These are phyloP conservation scores for Campoletis sonorensis DNA, from an alignment of 1,140 invertebrate genomes.

Conservation along the genomic window DNA sequence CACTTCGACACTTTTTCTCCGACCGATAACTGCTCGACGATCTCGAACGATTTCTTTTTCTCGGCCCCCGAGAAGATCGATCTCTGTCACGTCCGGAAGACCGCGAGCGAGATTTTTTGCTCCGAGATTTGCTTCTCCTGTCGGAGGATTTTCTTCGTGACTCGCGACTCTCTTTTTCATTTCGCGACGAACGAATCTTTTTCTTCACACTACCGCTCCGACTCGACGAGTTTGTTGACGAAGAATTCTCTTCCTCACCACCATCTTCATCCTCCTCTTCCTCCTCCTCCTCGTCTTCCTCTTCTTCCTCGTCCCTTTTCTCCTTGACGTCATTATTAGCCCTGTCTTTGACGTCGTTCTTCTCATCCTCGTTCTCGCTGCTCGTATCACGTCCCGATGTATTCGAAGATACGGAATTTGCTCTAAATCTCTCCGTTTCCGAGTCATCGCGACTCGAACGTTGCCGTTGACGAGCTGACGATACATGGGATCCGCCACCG, in stretches of 20 bases:
- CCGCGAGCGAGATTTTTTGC: conserved; percentile 64
- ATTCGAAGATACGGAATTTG: conserved; percentile 55
- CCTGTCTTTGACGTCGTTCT: conserved; percentile 41
- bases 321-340: not conserved
- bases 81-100: conserved; percentile 60
- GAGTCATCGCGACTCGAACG: conserved; percentile 48
- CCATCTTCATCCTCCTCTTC: conserved; percentile 37
- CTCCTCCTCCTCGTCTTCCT: conserved; percentile 12
- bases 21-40: conserved; percentile 65
- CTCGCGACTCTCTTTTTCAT: conserved; percentile 56
- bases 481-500: conserved; percentile 61
- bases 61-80: conserved; percentile 58
- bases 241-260: conserved; percentile 44
- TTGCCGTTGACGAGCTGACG: conserved; percentile 59
- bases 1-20: conserved; percentile 60
- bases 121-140: conserved; percentile 68
- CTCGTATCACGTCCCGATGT: conserved; percentile 59
- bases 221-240: conserved; percentile 6
- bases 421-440: conserved; percentile 16
- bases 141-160: conserved; percentile 59
- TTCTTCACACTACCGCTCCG: conserved; percentile 46
- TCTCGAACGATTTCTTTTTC: conserved; percentile 64
- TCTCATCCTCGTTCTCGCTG: conserved; percentile 11
- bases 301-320: not conserved
- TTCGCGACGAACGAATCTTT: conserved; percentile 48